A percentile compares a stretch with the other conserved stretches of the same genome.
Conservation (phyloP, 2,888 invertebrate genomes). For the Lochmaea capreae region DNA sequence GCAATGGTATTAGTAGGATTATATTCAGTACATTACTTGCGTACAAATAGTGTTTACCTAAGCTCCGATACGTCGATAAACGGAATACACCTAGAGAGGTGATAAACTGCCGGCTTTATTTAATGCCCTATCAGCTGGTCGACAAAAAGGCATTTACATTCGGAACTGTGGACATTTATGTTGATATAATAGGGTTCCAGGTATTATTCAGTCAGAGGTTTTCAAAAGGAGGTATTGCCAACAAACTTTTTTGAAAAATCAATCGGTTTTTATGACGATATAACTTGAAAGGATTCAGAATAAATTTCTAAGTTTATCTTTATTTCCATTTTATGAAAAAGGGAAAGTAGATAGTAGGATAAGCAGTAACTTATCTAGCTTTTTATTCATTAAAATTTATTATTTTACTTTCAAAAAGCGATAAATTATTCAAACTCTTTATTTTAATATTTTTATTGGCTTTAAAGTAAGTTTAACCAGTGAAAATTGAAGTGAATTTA, state of each 20-base stretch:
- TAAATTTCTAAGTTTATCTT: too few species aligned
- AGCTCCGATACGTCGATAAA: constrained; percentile 58
- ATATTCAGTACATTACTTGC: constrained; percentile 61
- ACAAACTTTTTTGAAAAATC: constrained; percentile 2
- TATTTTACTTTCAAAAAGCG: too few species aligned
- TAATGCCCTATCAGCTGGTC: constrained; percentile 37
- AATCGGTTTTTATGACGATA: neutral
- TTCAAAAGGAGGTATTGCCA: constrained; percentile 4
- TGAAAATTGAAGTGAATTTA: too few species aligned
- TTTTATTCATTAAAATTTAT: too few species aligned
- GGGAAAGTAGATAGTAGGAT: too few species aligned
- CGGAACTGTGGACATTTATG: constrained; percentile 5
- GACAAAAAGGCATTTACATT: constrained; percentile 14
- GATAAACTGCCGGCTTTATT: constrained; percentile 45
- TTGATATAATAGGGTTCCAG: constrained; percentile 7
- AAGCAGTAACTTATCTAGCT: too few species aligned
- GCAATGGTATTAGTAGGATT: constrained; percentile 63
- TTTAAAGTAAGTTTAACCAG: too few species aligned
- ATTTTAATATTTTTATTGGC: too few species aligned
- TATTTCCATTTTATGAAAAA: too few species aligned
- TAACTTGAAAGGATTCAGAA: neutral
- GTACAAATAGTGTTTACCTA: constrained; percentile 62
- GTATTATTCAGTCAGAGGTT: constrained; percentile 4
- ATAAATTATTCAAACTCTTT: too few species aligned
- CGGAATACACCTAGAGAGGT: constrained; percentile 48